phyloP scores from a whole-genome alignment of 2,888 invertebrate genomes.

The Bursaphelenchus okinawaensis region DNA sequence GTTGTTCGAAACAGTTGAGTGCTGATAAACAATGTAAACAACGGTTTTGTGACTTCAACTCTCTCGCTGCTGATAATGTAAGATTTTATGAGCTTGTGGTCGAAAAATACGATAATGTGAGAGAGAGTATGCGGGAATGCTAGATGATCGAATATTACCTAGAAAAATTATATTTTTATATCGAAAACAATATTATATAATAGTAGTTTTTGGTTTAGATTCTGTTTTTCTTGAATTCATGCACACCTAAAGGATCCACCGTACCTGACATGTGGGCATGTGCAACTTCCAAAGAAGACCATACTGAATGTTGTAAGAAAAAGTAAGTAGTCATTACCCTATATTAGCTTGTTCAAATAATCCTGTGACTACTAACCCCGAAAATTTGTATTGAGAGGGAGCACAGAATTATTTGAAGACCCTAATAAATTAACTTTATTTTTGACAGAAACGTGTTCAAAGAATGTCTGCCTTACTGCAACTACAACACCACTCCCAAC shows the following conservation, averaged over 20 bases:
- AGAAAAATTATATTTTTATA: no score
- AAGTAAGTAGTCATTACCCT: no score
- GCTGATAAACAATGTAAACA: constrained; percentile 51
- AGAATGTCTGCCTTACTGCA: constrained; percentile 46
- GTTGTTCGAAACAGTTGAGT: constrained; percentile 49
- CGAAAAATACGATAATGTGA: not conserved
- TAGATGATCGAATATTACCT: no score
- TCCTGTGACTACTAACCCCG: no score
- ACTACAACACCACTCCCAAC: constrained; percentile 34
- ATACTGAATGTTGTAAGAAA: constrained; percentile 48
- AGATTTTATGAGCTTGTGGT: constrained; percentile 11
- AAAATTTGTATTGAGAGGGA: no score
- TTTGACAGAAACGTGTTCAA: constrained; percentile 40
- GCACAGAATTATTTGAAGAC: no score
- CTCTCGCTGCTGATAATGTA: constrained; percentile 47
- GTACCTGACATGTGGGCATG: constrained; percentile 52
- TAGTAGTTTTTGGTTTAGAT: constrained; percentile 26
- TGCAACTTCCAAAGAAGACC: constrained; percentile 47
- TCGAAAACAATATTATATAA: not conserved
- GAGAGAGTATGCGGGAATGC: no score
- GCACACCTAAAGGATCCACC: constrained; percentile 44
- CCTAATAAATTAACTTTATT: not conserved
- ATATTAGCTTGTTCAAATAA: not conserved
- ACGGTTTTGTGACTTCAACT: constrained; percentile 49
- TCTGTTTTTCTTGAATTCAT: constrained; percentile 42